A percentile compares a stretch with the other conserved stretches of the same genome.
These are phyloP conservation scores for Diceros bicornis DNA, from an alignment of 2,797 vertebrate genomes.

Conservation along the genomic window DNA sequence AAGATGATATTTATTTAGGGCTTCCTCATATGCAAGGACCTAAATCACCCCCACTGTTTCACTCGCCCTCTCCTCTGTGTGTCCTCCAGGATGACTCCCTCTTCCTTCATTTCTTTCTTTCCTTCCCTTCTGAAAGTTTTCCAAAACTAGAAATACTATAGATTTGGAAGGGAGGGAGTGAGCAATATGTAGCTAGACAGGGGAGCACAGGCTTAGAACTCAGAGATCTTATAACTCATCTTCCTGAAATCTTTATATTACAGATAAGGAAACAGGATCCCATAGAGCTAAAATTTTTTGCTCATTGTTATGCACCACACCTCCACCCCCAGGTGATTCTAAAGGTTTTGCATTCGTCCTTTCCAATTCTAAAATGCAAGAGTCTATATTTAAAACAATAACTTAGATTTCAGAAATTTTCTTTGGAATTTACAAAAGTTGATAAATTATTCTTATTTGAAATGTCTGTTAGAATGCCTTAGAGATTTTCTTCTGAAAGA, in stretches of 20 bases:
- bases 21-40: not conserved
- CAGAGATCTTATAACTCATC: not conserved
- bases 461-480: not conserved
- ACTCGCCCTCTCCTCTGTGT: not conserved
- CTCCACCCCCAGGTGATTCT: not conserved
- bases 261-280: not conserved
- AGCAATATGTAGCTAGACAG: not conserved
- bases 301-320: not conserved
- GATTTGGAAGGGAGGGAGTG: not conserved
- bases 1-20: not conserved
- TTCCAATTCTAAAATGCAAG: slow-evolving; percentile 22
- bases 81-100: not conserved
- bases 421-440: slow-evolving; percentile 20
- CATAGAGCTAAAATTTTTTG: not conserved
- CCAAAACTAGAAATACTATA: not conserved
- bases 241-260: not conserved
- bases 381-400: slow-evolving; percentile 10
- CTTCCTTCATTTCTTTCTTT: not conserved
- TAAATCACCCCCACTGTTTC: not conserved
- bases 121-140: not conserved
- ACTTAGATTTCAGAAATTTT: not conserved
- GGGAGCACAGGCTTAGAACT: not conserved
- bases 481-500: not conserved
- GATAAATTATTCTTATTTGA: slow-evolving; percentile 10
- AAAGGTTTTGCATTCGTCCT: not conserved